phyloP scores from a whole-genome alignment of 1,140 invertebrate species.

The Meteorus sp. region DNA sequence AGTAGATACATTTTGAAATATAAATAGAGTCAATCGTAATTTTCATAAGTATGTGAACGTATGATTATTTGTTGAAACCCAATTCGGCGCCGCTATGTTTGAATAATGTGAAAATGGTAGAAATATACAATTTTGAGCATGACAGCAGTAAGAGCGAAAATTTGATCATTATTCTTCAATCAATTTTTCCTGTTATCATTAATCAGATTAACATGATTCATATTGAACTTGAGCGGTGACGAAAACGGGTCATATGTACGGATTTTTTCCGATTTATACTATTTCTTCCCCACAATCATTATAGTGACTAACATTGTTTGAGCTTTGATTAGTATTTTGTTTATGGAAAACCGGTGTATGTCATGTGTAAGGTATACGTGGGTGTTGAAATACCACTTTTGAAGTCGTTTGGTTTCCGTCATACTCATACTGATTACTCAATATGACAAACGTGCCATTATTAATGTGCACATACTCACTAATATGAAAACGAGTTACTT shows the following conservation, averaged over 20 bases:
- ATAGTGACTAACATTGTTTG: constrained; percentile 62
- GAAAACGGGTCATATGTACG: constrained; percentile 44
- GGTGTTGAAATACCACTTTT: constrained; percentile 56
- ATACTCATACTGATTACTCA: neutral
- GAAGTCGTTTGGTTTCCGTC: constrained; percentile 19
- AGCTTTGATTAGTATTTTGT: constrained; percentile 60
- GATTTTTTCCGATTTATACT: constrained; percentile 41
- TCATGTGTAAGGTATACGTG: constrained; percentile 62
- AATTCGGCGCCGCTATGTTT: constrained; percentile 37
- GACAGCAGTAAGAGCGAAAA: no score
- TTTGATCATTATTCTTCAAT: no score
- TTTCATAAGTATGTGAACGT: constrained; percentile 28
- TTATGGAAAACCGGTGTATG: constrained; percentile 58
- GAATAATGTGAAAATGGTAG: constrained; percentile 25
- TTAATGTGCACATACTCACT: no score
- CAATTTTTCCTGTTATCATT: no score
- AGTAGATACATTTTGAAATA: no score
- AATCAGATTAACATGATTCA: constrained; percentile 29
- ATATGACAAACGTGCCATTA: no score
- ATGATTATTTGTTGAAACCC: constrained; percentile 42
- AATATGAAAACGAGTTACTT: no score
- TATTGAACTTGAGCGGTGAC: constrained; percentile 35
- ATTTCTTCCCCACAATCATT: constrained; percentile 57
- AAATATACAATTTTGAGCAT: neutral
- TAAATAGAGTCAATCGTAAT: neutral